Evolutionary conservation across 2,888 invertebrate species (phyloP).

Genomic region (Rhingia rostrata): DNA sequence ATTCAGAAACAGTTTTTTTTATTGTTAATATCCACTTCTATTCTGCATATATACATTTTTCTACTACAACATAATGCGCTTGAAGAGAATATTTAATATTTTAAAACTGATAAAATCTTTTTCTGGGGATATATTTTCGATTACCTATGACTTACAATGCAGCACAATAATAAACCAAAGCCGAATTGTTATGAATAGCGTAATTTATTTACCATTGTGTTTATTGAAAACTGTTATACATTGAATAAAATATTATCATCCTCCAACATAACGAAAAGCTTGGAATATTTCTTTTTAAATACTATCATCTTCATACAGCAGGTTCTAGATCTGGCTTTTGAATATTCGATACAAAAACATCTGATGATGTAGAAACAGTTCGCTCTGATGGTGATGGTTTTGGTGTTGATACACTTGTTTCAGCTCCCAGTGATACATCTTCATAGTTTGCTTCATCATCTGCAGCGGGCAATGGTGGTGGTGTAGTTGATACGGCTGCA

Average conservation of each 20-base stretch:
- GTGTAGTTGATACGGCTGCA: constrained; percentile 61
- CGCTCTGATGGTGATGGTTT: constrained; percentile 57
- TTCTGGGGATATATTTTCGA: no score
- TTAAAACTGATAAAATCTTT: no score
- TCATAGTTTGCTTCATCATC: constrained; percentile 66
- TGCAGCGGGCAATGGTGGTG: constrained; percentile 62
- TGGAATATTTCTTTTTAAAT: constrained; percentile 49
- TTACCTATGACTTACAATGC: background rate
- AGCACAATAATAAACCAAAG: background rate
- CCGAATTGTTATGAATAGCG: constrained; percentile 44
- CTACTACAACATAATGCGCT: no score
- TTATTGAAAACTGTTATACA: constrained; percentile 64
- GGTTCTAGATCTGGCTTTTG: constrained; percentile 54
- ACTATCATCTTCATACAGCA: constrained; percentile 51
- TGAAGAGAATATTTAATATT: no score
- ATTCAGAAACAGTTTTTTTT: no score
- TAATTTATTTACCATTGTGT: constrained; percentile 55
- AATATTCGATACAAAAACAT: constrained; percentile 35
- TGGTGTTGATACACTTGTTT: constrained; percentile 49
- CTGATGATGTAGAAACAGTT: constrained; percentile 19
- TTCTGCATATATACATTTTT: no score
- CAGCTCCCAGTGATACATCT: constrained; percentile 59
- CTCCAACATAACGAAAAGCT: constrained; percentile 60
- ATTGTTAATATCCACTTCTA: no score
- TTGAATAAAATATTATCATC: constrained; percentile 64